Base-by-base conservation (phyloP, 1,140 invertebrate species). In the Diprion similis region DNA sequence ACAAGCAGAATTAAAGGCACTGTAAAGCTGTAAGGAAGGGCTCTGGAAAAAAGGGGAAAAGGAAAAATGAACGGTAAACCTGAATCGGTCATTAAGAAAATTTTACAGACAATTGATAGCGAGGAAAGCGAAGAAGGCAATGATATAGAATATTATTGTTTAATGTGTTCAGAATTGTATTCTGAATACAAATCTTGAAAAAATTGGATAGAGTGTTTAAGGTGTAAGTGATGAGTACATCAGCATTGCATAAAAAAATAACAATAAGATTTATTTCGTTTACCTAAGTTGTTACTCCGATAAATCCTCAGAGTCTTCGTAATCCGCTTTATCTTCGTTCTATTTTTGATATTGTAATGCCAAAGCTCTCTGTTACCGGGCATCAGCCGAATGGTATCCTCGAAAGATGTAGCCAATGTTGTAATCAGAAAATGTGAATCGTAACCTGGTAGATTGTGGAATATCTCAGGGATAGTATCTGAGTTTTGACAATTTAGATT, bases 91-190 rank as follows among this genome's bases (percentile, higher is more conserved):
- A 1, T 51, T 51, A 51, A 15, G 15, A 51, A 51, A 51, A 15
- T 51, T 51, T 51, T 51, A 51, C 48, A 51, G 15, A 51, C 48
- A 51, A 51, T 51, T 51, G 48, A 51, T 51, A 51, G 48, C 48
- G 48, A 51, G 48, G 48, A 51, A 51, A 51, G 48, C 48, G 48
- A 51, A 51, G 48, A 51, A 51, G 48, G 15, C 48, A 15, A 51
- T 51, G 48, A 51, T 51, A 51, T 51, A 51, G 48, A 51, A 51
- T 51, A 51, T 51, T 51, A 51, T 51, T 51, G 48, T 51, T 15
- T 51, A 51, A 10, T 51, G 48, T 51, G 48, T 51, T 51, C 48
- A 51, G 15, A 51, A 51, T 15, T 15, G 10, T 51, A 51, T 51
- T 51, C 48, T 51, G 15, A 51, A 51, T 51, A 10, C 48, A 51